Evolutionary conservation across 2,797 vertebrate genomes (phyloP).

Genomic region (Fratercula arctica): DNA sequence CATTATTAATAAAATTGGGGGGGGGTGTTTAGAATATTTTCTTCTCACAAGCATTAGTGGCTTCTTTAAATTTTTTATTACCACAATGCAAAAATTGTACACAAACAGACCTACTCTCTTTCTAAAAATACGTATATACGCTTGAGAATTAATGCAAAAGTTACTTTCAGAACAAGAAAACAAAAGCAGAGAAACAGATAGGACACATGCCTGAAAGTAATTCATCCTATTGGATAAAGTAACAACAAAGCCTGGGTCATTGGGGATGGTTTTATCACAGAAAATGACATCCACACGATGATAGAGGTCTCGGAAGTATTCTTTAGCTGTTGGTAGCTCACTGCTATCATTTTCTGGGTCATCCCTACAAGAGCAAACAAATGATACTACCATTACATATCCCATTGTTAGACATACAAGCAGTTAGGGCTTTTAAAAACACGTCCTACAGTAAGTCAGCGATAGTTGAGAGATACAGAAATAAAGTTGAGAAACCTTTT

Average conservation of each 20-base stretch:
- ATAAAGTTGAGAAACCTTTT: background rate
- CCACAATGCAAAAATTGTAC: background rate
- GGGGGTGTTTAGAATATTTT: background rate
- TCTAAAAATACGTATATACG: background rate
- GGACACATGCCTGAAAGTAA: conserved; percentile 91
- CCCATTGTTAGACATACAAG: background rate
- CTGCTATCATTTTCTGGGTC: conserved; percentile 98
- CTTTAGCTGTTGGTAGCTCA: conserved; percentile 96
- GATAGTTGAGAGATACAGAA: background rate
- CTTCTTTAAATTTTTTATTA: background rate
- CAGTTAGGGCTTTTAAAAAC: background rate
- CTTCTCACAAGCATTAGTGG: background rate
- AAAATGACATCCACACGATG: conserved; percentile 99
- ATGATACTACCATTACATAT: background rate
- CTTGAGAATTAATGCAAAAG: background rate
- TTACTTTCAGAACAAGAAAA: background rate
- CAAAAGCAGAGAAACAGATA: background rate
- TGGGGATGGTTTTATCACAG: conserved; percentile 99
- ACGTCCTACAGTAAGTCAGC: background rate
- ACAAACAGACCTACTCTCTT: background rate
- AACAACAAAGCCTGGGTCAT: conserved; percentile 97
- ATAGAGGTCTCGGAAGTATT: conserved; percentile 98
- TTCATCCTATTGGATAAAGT: conserved; percentile 99
- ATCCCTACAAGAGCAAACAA: conserved; percentile 80
- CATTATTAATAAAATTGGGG: background rate